Evolutionary conservation across 2,888 invertebrate genomes (phyloP), one percentile per base, ranked within the genome.

Genomic region (Vanessa cardui): DNA sequence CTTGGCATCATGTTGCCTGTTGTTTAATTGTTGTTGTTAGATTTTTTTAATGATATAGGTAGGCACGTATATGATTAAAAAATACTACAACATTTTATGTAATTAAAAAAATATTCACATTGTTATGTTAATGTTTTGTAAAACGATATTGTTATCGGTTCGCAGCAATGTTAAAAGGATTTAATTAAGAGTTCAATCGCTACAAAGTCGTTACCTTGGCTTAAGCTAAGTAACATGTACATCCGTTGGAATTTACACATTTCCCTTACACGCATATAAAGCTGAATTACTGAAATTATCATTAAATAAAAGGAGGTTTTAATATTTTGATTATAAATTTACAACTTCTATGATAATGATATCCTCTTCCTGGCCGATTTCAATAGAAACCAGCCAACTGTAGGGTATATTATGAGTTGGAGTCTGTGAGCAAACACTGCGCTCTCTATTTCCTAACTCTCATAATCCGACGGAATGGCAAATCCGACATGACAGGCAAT

Each of bases 231-330:
- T 70, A 63, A 63, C 64, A 49, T 58, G 12, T 44, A 60, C 58
- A 71, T 73, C 71, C 72, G 66, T 66, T 70, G 78, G 69, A 78
- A 82, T 79, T 76, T 77, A 80, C 77, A 79, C 75, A 78, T 81
- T 85, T 87, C 85, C 86, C 81, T 76, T 74, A 76, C 68, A 78
- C 77, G 69, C 74, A 80, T 77, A 77, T 54, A 74, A 85, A 84
- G 83, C 80, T 75, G 69, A 77, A 77, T 76, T 73, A 33, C 45
- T 72, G 67, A 70, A 62, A 79, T 80, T 78, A 73, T 70, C 72
- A 76, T 73, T 73, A 18, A 50, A 58, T 47, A 20, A 54, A 6
- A 46, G 5, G 12, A 39, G 12, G 9, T 39, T 12, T 39, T 4
- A 39, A 8, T 39, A 4, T 12, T 0, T 39, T 12, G 9, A 46